phyloP scores from a whole-genome alignment of 53 echinoderm and acorn worm genomes.

The Mesocentrotus franciscanus region DNA sequence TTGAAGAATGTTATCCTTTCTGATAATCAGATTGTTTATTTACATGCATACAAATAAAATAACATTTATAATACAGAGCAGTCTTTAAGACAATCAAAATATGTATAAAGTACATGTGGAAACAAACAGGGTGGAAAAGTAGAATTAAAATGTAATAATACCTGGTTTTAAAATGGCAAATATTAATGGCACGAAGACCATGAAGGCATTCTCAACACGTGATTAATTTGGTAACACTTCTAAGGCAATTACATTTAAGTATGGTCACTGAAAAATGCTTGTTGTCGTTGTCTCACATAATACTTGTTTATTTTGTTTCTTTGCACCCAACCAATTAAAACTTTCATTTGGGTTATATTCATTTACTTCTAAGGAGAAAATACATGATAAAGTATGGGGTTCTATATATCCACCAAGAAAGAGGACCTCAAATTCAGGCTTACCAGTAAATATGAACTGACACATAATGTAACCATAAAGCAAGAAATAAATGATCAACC shows the following conservation, averaged over 20 bases:
- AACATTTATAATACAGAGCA: neutral
- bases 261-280: neutral
- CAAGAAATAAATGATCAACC: neutral
- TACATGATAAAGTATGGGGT: neutral
- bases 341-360: neutral
- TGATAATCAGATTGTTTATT: slow-evolving; percentile 16
- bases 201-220: neutral
- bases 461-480: neutral
- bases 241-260: neutral
- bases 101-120: neutral
- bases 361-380: neutral
- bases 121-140: neutral
- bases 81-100: neutral
- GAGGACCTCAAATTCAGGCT: neutral
- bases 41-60: neutral
- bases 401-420: neutral
- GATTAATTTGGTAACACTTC: neutral
- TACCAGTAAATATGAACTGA: neutral
- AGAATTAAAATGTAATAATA: neutral
- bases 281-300: neutral
- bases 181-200: neutral
- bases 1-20: neutral
- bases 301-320: neutral
- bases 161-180: neutral
- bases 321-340: neutral